phyloP scores from a whole-genome alignment of 2,113 vertebrate genomes.

The Anguilla rostrata region DNA sequence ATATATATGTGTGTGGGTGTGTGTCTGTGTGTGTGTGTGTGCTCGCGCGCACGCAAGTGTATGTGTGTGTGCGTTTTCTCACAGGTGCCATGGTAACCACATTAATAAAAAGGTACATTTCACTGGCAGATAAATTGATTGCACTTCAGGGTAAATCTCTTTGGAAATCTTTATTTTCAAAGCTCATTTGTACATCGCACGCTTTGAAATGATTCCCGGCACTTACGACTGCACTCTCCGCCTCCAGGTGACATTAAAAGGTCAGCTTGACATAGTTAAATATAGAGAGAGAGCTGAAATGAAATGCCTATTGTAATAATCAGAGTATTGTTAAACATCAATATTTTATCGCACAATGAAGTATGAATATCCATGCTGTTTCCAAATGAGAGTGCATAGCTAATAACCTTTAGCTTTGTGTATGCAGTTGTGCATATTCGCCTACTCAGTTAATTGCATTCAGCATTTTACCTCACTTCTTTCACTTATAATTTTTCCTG shows the following conservation, averaged over 20 bases:
- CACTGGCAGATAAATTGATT: not conserved
- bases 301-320: not conserved
- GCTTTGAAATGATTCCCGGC: not conserved
- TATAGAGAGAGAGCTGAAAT: not conserved
- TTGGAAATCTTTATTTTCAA: not conserved
- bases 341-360: not conserved
- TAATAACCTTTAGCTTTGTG: no score
- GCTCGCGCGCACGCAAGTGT: no score
- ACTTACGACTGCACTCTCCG: not conserved
- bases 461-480: no score
- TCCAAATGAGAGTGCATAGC: no score
- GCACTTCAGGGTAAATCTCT: not conserved
- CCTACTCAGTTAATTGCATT: no score
- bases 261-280: not conserved
- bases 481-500: no score
- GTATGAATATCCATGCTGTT: no score
- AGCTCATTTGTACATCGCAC: not conserved
- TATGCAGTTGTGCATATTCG: no score
- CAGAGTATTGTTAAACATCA: not conserved
- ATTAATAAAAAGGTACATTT: not conserved
- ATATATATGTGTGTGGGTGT: no score
- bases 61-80: not conserved
- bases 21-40: no score
- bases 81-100: not conserved
- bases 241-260: constrained; percentile 1